phyloP scores from a whole-genome alignment of 2,113 vertebrate species.

The Seriola dumerili region DNA sequence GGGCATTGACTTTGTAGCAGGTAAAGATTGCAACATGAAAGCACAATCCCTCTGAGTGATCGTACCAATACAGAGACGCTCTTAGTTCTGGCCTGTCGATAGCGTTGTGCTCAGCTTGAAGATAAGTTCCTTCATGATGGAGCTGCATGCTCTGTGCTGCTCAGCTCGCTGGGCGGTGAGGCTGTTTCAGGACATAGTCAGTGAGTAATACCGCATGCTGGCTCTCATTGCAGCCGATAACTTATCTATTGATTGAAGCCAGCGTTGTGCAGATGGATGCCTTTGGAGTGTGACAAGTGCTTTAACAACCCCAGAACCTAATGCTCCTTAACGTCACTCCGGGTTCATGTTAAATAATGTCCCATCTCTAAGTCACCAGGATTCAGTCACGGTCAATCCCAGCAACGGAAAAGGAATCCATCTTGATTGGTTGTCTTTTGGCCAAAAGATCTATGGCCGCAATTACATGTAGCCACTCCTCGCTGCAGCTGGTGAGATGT shows the following conservation, averaged over 20 bases:
- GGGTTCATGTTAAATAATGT: slow-evolving; percentile 83
- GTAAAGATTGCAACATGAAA: slow-evolving; percentile 56
- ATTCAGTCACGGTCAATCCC: slow-evolving; percentile 73
- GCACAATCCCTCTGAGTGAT: slow-evolving; percentile 51
- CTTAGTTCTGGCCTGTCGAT: slow-evolving; percentile 64
- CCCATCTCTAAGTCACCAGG: slow-evolving; percentile 75
- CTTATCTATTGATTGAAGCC: slow-evolving; percentile 86
- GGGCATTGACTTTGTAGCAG: slow-evolving; percentile 34
- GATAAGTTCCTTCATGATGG: slow-evolving; percentile 74
- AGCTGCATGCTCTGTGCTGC: slow-evolving; percentile 55
- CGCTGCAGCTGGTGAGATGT: slow-evolving; percentile 73
- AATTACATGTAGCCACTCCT: slow-evolving; percentile 81
- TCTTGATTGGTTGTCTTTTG: slow-evolving; percentile 83
- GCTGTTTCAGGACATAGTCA: slow-evolving; percentile 62
- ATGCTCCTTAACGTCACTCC: slow-evolving; percentile 82
- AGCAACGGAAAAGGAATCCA: slow-evolving; percentile 71
- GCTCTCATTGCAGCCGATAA: slow-evolving; percentile 83
- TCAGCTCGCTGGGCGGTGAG: slow-evolving; percentile 59
- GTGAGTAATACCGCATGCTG: slow-evolving; percentile 79
- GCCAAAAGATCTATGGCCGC: slow-evolving; percentile 80
- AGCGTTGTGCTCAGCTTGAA: slow-evolving; percentile 61
- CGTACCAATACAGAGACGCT: slow-evolving; percentile 60
- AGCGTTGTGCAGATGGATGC: slow-evolving; percentile 82
- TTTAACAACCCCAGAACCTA: slow-evolving; percentile 82
- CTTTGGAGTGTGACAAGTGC: slow-evolving; percentile 80